A percentile compares a stretch with the other conserved stretches of the same genome.
Evolutionary conservation across 2,888 invertebrate genomes (phyloP).

Genomic region (Disparrhopalites patrizii): DNA sequence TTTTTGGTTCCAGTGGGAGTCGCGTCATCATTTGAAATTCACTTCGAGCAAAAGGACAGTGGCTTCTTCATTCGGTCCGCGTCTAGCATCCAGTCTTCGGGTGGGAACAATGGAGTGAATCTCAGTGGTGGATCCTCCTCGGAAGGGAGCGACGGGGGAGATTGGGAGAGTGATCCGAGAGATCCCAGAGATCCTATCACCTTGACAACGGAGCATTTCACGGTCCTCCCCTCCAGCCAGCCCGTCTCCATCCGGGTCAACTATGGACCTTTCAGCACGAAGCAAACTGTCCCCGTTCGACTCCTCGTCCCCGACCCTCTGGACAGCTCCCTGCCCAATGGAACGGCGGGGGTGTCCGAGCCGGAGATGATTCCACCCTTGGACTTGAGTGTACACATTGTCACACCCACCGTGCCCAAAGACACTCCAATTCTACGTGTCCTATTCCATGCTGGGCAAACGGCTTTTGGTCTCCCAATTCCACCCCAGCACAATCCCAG

Average conservation of each 20-base stretch:
- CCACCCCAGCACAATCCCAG: constrained; percentile 41
- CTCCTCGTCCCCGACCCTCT: constrained; percentile 82
- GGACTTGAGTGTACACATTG: constrained; percentile 90
- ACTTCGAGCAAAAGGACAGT: constrained; percentile 86
- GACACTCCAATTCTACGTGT: constrained; percentile 89
- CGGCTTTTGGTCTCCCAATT: constrained; percentile 53
- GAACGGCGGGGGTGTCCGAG: constrained; percentile 43
- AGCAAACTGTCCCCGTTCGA: constrained; percentile 86
- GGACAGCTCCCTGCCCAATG: constrained; percentile 55
- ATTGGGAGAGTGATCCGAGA: constrained; percentile 26
- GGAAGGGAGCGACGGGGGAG: constrained; percentile 34
- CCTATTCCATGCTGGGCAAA: constrained; percentile 77
- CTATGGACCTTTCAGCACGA: constrained; percentile 91
- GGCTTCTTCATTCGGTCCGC: constrained; percentile 68
- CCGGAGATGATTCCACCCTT: constrained; percentile 53
- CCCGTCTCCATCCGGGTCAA: constrained; percentile 87
- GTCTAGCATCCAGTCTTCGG: constrained; percentile 17
- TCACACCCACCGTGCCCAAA: constrained; percentile 77
- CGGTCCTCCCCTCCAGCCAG: constrained; percentile 84
- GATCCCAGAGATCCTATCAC: constrained; percentile 43
- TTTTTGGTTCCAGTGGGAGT: constrained; percentile 19
- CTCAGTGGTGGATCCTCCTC: constrained; percentile 55
- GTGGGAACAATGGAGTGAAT: constrained; percentile 30
- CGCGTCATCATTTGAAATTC: constrained; percentile 64
- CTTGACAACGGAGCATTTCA: constrained; percentile 79